These are phyloP conservation scores for Numida meleagris DNA, from an alignment of 2,113 vertebrate species.

Conservation along the genomic window DNA sequence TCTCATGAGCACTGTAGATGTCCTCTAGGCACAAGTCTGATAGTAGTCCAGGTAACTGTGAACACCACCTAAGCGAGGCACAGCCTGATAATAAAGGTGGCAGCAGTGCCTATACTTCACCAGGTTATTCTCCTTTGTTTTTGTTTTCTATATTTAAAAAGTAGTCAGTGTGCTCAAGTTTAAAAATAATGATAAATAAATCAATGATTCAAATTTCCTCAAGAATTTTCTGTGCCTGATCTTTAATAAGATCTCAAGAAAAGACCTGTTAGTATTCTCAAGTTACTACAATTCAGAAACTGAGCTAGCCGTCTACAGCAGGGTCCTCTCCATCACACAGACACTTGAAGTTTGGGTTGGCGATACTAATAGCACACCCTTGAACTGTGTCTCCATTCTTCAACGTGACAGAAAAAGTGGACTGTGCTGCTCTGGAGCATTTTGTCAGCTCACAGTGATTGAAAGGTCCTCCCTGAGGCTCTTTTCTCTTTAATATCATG, in stretches of 20 bases:
- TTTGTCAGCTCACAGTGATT: conserved; percentile 58
- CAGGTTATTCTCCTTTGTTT: conserved; percentile 18
- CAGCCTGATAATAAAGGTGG: conserved; percentile 26
- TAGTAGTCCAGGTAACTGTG: conserved; percentile 25
- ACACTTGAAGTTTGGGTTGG: conserved; percentile 24
- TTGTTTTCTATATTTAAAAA: background rate
- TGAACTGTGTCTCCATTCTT: conserved; percentile 51
- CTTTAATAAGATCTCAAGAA: conserved; percentile 10
- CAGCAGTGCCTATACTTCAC: background rate
- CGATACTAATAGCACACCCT: conserved; percentile 53
- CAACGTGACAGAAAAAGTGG: conserved; percentile 58
- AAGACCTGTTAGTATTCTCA: background rate
- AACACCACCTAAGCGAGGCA: conserved; percentile 22
- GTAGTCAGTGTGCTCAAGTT: background rate
- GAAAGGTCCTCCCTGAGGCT: conserved; percentile 59
- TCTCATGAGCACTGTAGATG: conserved; percentile 43
- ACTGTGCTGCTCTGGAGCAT: conserved; percentile 42
- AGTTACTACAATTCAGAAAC: conserved; percentile 7
- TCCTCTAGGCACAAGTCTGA: conserved; percentile 40
- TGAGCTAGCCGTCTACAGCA: conserved; percentile 15
- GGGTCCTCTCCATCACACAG: conserved; percentile 19
- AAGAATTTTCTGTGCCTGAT: background rate
- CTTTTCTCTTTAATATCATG: conserved; percentile 40
- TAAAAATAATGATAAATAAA: conserved; percentile 33
- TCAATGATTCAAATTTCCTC: background rate